phyloP scores from a whole-genome alignment of 2,888 invertebrate species.

The Sarcophaga caerulescens region DNA sequence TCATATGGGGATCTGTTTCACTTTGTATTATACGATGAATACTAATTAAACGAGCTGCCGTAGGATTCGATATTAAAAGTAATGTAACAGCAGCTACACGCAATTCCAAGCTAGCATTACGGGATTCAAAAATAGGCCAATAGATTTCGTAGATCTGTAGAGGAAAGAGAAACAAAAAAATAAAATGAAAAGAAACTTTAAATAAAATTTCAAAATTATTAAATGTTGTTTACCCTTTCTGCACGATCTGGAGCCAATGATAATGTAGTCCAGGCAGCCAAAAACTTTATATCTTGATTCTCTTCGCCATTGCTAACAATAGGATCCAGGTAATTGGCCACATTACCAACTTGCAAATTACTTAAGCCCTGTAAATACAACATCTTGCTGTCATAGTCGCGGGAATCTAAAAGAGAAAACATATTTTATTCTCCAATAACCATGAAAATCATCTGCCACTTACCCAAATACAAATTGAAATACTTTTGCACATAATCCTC shows the following conservation, averaged over 20 bases:
- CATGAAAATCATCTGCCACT: conserved; percentile 61
- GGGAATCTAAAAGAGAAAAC: conserved; percentile 82
- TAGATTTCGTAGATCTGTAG: conserved; percentile 84
- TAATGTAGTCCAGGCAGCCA: conserved; percentile 85
- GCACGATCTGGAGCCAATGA: conserved; percentile 82
- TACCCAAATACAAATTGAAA: conserved; percentile 87
- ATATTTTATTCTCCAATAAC: neutral
- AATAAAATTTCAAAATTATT: neutral
- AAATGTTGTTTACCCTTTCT: conserved; percentile 80
- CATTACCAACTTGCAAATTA: conserved; percentile 84
- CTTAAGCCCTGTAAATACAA: conserved; percentile 87
- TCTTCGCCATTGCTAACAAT: conserved; percentile 83
- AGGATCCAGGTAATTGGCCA: conserved; percentile 82
- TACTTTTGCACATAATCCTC: conserved; percentile 88
- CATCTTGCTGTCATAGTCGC: conserved; percentile 86
- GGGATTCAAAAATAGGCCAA: conserved; percentile 87
- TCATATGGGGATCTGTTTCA: conserved; percentile 85
- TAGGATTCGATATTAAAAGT: conserved; percentile 85
- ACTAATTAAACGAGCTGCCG: conserved; percentile 85
- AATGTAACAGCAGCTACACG: conserved; percentile 86
- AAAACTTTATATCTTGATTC: conserved; percentile 82
- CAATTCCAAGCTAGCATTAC: conserved; percentile 85
- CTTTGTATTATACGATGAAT: conserved; percentile 86
- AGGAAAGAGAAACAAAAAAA: neutral
- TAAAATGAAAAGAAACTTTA: neutral